phyloP scores from a whole-genome alignment of 2,797 vertebrate genomes.

The Esox masquinongy region DNA sequence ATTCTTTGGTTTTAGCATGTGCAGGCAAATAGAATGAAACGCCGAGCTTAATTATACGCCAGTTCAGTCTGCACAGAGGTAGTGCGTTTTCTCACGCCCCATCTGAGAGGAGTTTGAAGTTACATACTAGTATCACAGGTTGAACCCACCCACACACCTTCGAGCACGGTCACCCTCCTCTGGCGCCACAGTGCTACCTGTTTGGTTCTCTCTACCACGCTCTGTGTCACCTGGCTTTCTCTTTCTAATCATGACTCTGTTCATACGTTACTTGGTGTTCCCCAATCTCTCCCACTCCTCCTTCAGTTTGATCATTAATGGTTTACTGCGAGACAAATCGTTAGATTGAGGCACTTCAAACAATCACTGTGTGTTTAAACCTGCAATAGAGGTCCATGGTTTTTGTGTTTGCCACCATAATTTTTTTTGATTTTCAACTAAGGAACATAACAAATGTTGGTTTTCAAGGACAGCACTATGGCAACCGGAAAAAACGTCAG shows the following conservation, averaged over 20 bases:
- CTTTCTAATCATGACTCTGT: conserved; percentile 8
- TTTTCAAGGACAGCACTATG: background rate
- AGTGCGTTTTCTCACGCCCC: background rate
- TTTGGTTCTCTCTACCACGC: conserved; percentile 3
- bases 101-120: background rate
- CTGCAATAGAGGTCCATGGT: background rate
- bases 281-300: background rate
- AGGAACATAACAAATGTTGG: background rate
- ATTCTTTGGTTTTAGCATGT: background rate
- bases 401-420: background rate
- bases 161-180: background rate
- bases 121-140: background rate
- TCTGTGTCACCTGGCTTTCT: background rate
- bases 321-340: background rate
- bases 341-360: background rate
- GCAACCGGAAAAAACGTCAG: background rate
- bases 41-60: background rate
- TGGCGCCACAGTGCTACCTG: background rate
- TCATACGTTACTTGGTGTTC: background rate
- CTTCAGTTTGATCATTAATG: background rate
- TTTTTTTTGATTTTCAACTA: background rate
- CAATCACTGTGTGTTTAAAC: background rate
- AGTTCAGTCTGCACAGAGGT: background rate
- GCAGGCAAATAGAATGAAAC: background rate
- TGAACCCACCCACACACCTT: background rate